Evolutionary conservation across 2,797 vertebrate species (phyloP), one percentile per base, ranked within the genome.

Genomic region (Tiaroga cobitis): DNA sequence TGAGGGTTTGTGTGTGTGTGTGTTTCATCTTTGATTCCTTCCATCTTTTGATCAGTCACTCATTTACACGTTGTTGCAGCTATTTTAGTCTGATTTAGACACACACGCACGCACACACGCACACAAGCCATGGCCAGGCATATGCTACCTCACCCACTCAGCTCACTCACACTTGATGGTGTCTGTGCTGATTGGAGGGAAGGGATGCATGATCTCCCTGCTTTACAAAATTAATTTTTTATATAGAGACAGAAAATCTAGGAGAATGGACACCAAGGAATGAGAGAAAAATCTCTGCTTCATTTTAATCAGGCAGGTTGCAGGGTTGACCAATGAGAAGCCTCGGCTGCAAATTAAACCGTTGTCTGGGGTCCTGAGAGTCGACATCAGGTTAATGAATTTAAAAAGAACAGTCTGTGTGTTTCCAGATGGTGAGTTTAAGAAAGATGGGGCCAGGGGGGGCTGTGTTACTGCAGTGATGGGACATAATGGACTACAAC

Each of bases 371-470:
- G 81, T 80, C 83, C 61, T 54, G 67, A 69, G 74, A 85, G 74
- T 87, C 32, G 87, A 84, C 90, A 76, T 78, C 68, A 83, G 88
- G 90, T 89, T 90, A 90, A 90, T 90, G 87, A 89, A 75, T 89
- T 88, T 87, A 87, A 84, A 81, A 41, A 72, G 63, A 49, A 76
- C 43, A 46, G 49, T 81, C 32, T 41, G 61, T 63, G 61, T 73
- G 46, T 83, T 80, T 86, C 65, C 76, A 34, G 69, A 80, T 89
- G 84, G 88, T 89, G 87, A 88, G 86, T 89, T 89, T 83, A 80
- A 84, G 74, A 75, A 86, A 78, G 37, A 81, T 79, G 68, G 69
- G 69, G 83, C 85, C 74, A 13, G 54, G 41, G 86, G 85, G 81
- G 70, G 59, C 51, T 32, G 67, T 87, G 83, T 88, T 83, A 56